Conservation (phyloP, 2,113 vertebrate species). For the Sialia sialis region DNA sequence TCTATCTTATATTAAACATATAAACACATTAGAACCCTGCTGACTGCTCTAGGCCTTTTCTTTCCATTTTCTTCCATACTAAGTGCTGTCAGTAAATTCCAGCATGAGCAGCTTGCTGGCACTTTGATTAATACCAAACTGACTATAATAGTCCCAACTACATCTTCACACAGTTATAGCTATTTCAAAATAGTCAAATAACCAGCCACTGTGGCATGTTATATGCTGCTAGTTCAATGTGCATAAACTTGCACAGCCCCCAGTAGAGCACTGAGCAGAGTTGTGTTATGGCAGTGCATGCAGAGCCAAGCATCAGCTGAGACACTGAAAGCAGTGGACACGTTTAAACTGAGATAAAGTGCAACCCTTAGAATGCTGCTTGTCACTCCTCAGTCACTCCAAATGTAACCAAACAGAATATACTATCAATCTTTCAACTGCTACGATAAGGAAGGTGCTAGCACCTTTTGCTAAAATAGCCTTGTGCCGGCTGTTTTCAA, state of each 20-base stretch:
- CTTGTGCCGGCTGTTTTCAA: neutral
- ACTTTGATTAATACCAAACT: neutral
- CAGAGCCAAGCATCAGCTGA: neutral
- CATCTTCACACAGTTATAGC: neutral
- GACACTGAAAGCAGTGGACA: neutral
- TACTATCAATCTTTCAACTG: neutral
- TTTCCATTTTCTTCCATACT: neutral
- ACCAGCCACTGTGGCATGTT: neutral
- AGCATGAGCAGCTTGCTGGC: neutral
- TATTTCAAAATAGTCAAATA: neutral
- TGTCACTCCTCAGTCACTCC: neutral
- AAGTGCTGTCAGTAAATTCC: neutral
- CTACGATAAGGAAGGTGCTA: neutral
- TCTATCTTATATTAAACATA: neutral
- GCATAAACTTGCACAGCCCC: neutral
- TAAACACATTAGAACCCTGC: neutral
- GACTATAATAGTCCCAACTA: neutral
- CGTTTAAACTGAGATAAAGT: neutral
- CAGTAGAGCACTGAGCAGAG: neutral
- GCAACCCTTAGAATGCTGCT: neutral
- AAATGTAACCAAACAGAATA: neutral
- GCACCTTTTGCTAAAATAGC: neutral
- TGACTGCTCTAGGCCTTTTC: neutral
- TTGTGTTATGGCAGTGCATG: rapidly evolving
- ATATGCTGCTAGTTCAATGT: neutral